These are phyloP conservation scores for Moxostoma hubbsi DNA, from an alignment of 2,797 vertebrate species.

Conservation along the genomic window DNA sequence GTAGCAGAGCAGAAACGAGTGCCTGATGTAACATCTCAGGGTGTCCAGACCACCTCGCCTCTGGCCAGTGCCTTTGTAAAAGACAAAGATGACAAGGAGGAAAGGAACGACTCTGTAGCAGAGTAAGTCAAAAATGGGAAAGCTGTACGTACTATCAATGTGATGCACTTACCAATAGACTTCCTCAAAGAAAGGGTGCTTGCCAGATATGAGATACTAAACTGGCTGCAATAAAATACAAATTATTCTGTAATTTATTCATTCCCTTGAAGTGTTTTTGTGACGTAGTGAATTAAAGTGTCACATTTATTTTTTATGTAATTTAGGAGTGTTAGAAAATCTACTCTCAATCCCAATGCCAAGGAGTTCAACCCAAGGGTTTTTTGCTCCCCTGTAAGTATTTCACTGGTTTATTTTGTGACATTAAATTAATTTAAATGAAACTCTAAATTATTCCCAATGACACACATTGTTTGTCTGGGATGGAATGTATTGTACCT, in stretches of 20 bases:
- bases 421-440: neutral
- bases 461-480: neutral
- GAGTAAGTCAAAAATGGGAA: conserved; percentile 83
- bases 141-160: neutral
- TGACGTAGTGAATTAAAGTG: no score
- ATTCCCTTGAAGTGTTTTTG: no score
- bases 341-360: conserved; percentile 97
- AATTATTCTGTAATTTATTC: neutral
- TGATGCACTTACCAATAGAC: neutral
- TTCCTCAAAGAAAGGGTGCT: no score
- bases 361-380: conserved; percentile 97
- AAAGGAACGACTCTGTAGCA: conserved; percentile 90
- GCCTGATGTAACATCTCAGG: conserved; percentile 94
- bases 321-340: conserved; percentile 94
- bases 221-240: neutral
- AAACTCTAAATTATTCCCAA: neutral
- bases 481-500: neutral
- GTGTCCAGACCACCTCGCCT: conserved; percentile 90
- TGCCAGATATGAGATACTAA: neutral
- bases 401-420: neutral
- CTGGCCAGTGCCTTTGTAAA: conserved; percentile 76
- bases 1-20: conserved; percentile 88
- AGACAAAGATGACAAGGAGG: conserved; percentile 92
- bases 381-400: conserved; percentile 89
- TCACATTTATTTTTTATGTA: neutral